A percentile compares a stretch with the other conserved stretches of the same genome.
Conservation (phyloP, 2,888 invertebrate species). For the Cheilosia variabilis region DNA sequence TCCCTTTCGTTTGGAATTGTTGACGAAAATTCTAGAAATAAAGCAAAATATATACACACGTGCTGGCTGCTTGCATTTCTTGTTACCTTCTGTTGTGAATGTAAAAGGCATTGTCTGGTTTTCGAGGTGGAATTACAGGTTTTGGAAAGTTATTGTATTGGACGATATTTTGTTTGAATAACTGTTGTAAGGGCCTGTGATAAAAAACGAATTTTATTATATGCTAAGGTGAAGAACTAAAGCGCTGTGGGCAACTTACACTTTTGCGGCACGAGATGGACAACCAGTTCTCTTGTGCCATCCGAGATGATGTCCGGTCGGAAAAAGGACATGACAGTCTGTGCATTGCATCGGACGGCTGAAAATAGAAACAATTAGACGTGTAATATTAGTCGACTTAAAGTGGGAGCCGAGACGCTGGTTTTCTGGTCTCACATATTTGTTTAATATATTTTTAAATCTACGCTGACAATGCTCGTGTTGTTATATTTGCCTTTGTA, state of each 20-base stretch:
- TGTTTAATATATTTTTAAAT: no score
- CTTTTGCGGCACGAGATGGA: conserved; percentile 82
- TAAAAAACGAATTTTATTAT: neutral
- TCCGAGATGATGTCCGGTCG: conserved; percentile 83
- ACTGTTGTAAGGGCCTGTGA: conserved; percentile 81
- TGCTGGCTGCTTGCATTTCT: neutral
- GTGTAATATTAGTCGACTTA: no score
- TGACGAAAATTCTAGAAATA: conserved; percentile 73
- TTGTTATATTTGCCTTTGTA: no score
- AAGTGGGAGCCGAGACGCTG: no score
- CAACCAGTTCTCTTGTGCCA: conserved; percentile 83
- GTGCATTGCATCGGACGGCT: conserved; percentile 83
- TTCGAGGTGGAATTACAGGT: conserved; percentile 77
- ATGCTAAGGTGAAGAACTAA: neutral
- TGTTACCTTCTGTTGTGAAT: conserved; percentile 81
- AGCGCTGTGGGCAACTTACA: conserved; percentile 76
- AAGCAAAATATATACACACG: conserved; percentile 19
- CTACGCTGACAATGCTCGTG: no score
- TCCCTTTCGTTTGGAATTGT: conserved; percentile 81
- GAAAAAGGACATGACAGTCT: conserved; percentile 82
- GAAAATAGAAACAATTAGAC: neutral
- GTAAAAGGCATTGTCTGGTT: conserved; percentile 80
- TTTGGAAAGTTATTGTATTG: conserved; percentile 83
- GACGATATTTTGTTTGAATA: conserved; percentile 82
- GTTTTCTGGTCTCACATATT: no score